These are phyloP conservation scores for Brenthis ino DNA, from an alignment of 2,888 invertebrate genomes.

Conservation along the genomic window DNA sequence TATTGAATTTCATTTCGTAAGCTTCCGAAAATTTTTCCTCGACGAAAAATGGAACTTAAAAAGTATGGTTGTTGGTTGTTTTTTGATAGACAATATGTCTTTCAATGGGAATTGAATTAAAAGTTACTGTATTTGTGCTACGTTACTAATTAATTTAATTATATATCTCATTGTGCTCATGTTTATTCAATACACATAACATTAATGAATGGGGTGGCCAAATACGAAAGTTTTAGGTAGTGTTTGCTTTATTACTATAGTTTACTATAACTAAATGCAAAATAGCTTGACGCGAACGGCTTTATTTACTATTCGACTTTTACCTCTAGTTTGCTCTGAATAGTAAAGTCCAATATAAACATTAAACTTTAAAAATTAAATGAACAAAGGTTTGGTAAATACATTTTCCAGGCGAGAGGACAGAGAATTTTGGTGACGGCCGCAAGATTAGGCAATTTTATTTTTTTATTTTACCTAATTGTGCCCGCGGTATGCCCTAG, in stretches of 20 bases:
- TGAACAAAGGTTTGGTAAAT: conserved; percentile 3
- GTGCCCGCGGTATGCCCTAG: conserved; percentile 68
- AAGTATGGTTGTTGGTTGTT: conserved; percentile 61
- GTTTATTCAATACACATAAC: conserved; percentile 69
- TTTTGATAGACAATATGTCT: conserved; percentile 59
- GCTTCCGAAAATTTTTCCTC: conserved; percentile 71
- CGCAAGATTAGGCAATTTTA: conserved; percentile 57
- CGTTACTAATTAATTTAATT: conserved; percentile 79
- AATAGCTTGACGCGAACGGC: not conserved
- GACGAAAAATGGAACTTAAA: conserved; percentile 71
- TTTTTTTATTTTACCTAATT: conserved; percentile 74
- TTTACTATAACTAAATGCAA: conserved; percentile 5
- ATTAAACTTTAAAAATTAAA: conserved; percentile 1
- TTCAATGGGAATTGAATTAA: conserved; percentile 78
- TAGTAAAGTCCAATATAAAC: not conserved
- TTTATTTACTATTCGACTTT: not conserved
- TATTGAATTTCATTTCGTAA: conserved; percentile 67
- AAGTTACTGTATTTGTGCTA: conserved; percentile 76
- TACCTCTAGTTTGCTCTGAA: not conserved
- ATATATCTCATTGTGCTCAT: conserved; percentile 70
- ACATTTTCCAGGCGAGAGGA: conserved; percentile 18
- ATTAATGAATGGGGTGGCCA: conserved; percentile 49
- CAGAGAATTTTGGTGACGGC: conserved; percentile 22
- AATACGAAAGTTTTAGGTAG: conserved; percentile 23
- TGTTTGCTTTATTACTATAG: conserved; percentile 11